Conservation (phyloP, 2,888 invertebrate species). For the Serrognathus titanus region DNA sequence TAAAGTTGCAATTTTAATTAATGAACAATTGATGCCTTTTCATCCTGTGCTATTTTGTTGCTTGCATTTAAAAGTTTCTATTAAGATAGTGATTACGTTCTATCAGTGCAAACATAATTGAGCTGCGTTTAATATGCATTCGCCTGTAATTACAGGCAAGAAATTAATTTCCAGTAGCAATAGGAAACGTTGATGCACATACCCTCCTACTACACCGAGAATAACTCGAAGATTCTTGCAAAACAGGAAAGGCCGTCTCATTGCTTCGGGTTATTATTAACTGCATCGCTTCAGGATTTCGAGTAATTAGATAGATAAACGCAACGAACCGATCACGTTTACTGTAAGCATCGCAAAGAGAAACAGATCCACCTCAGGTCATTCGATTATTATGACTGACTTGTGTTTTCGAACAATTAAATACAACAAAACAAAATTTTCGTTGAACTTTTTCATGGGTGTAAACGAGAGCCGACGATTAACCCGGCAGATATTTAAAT, state of each 20-base stretch:
- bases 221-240: slow-evolving; percentile 11
- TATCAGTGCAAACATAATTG: slow-evolving; percentile 5
- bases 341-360: background rate
- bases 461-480: too few relatives aligned
- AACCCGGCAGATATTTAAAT: too few relatives aligned
- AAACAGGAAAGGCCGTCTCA: slow-evolving; percentile 19
- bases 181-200: slow-evolving; percentile 4
- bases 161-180: slow-evolving; percentile 19
- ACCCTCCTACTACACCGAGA: slow-evolving; percentile 16
- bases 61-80: too few relatives aligned
- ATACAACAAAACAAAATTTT: too few relatives aligned
- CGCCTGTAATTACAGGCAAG: slow-evolving; percentile 14
- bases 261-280: slow-evolving; percentile 19
- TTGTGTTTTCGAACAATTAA: too few relatives aligned
- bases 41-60: too few relatives aligned
- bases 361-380: background rate
- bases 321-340: slow-evolving; percentile 6
- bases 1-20: too few relatives aligned
- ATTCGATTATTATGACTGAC: background rate
- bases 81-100: too few relatives aligned
- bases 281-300: slow-evolving; percentile 16
- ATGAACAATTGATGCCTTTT: too few relatives aligned
- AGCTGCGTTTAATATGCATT: slow-evolving; percentile 12
- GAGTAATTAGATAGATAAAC: slow-evolving; percentile 20
- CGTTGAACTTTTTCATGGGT: too few relatives aligned